Evolutionary conservation across 2,888 invertebrate species (phyloP).

Genomic region (Ommatoiulus sabulosus): DNA sequence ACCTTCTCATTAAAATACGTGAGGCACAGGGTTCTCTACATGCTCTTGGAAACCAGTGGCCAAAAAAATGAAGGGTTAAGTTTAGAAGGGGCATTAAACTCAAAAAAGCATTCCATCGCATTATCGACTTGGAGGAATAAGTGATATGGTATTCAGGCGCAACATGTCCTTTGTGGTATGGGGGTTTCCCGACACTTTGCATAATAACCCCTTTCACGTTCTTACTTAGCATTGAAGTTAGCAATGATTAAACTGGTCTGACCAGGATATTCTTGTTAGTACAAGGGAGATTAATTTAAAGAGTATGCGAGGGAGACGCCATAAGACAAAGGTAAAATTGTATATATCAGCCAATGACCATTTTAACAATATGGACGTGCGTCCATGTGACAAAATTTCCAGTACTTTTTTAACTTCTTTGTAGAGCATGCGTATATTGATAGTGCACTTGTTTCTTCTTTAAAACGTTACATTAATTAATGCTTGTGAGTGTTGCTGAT

Average conservation of each 20-base stretch:
- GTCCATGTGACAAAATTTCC: neutral
- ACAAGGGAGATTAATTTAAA: neutral
- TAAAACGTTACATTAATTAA: no score
- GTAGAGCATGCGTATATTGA: no score
- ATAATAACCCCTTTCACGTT: neutral
- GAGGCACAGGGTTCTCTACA: no score
- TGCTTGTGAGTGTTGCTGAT: no score
- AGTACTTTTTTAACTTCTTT: neutral
- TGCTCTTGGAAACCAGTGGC: no score
- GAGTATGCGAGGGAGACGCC: neutral
- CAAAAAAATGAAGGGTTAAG: no score
- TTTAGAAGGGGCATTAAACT: constrained; percentile 23
- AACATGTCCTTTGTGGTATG: neutral
- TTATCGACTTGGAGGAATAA: neutral
- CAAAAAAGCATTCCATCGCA: neutral
- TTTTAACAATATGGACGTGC: neutral
- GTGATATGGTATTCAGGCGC: neutral
- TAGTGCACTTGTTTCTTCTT: no score
- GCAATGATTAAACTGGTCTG: constrained; percentile 9
- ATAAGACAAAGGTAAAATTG: neutral
- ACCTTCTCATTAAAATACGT: no score
- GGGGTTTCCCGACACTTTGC: neutral
- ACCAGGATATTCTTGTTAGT: neutral
- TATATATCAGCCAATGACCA: neutral
- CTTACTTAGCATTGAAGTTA: neutral